Evolutionary conservation across 2,797 vertebrate genomes (phyloP).

Genomic region (Centropyge bicolor): DNA sequence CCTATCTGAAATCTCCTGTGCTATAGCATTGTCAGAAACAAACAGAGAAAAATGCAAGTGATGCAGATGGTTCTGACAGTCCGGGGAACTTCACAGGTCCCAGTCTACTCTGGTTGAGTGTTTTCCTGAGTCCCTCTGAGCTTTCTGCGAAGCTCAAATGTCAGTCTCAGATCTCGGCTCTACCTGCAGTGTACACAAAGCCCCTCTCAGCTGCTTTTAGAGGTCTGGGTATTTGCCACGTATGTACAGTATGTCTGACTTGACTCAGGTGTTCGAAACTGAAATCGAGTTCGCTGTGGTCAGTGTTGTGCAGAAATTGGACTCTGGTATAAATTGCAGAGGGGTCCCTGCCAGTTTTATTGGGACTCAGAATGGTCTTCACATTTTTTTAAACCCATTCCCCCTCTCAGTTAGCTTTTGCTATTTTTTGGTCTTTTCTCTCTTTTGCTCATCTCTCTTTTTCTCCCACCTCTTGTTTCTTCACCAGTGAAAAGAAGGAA

Average conservation of each 20-base stretch:
- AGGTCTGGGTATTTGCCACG: slow-evolving; percentile 53
- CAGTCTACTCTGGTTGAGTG: slow-evolving; percentile 72
- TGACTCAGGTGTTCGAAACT: slow-evolving; percentile 60
- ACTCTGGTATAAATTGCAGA: slow-evolving; percentile 41
- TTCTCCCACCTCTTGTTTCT: slow-evolving; percentile 64
- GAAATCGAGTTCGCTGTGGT: slow-evolving; percentile 55
- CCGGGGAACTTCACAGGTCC: slow-evolving; percentile 66
- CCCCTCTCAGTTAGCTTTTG: slow-evolving; percentile 33
- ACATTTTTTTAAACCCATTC: slow-evolving; percentile 33
- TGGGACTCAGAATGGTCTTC: slow-evolving; percentile 30
- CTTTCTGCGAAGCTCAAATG: slow-evolving; percentile 69
- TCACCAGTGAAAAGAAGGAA: slow-evolving; percentile 60
- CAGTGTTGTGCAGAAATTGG: slow-evolving; percentile 50
- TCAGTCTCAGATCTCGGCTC: slow-evolving; percentile 70
- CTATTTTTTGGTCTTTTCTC: slow-evolving; percentile 49
- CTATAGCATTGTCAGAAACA: slow-evolving; percentile 56
- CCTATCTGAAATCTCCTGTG: slow-evolving; percentile 48
- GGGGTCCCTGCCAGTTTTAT: slow-evolving; percentile 44
- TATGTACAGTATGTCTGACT: slow-evolving; percentile 59
- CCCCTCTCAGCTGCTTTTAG: slow-evolving; percentile 56
- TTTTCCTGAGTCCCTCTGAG: slow-evolving; percentile 71
- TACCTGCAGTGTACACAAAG: slow-evolving; percentile 67
- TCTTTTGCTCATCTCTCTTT: slow-evolving; percentile 65
- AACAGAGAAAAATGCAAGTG: slow-evolving; percentile 52
- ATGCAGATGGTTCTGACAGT: slow-evolving; percentile 72